Base-by-base conservation (phyloP, 2,113 vertebrate genomes). In the Festucalex cinctus region DNA sequence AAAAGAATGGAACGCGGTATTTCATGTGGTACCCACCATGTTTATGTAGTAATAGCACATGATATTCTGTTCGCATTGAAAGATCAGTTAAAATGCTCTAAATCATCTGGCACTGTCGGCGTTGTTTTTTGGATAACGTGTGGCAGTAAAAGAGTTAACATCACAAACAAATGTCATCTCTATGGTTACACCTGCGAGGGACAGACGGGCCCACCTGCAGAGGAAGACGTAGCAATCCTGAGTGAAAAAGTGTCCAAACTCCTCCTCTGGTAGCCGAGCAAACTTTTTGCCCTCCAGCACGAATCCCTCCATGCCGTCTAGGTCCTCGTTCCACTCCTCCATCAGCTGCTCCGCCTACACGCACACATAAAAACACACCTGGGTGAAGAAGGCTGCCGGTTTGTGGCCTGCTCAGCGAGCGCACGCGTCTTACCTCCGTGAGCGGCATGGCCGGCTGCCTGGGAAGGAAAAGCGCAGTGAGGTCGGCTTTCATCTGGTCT, bases 181-280 rank as follows among this genome's bases (percentile, higher is more conserved):
- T 41, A 41, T 12, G 10, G 28, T 32, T 32, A 32, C 5, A 46
- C 17, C 5, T 9, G 44, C 6, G 1, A 46, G 16, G 14, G 4
- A 44, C 41, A 44, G 6, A 48, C 9, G 10, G 6, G n/a, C 13
- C 19, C 54, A 96, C 97, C 97, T 95, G 97, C 97, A 99, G 51
- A 99, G 93, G 89, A 99, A 99, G 43, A 99, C 97, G 0, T 98
- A 99, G 81, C 97, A 99, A 84, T 99, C 97, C 2, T 98, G 95
- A 0, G 95, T 97, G 87, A 93, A 86, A 88, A 99, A 98, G 84
- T 99, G 97, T 0, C 97, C 97, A 0, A 99, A 98, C 75, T 99
- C 97, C 82, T 98, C 97, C 81, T 99, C 97, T 0, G 97, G 96
- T 71, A 99, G 90, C 2, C 97, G 93, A 0, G 96, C 93, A 41